Evolutionary conservation across 2,888 invertebrate species (phyloP), one percentile per base, ranked within the genome.

Genomic region (Drosophila hamatofila): DNA sequence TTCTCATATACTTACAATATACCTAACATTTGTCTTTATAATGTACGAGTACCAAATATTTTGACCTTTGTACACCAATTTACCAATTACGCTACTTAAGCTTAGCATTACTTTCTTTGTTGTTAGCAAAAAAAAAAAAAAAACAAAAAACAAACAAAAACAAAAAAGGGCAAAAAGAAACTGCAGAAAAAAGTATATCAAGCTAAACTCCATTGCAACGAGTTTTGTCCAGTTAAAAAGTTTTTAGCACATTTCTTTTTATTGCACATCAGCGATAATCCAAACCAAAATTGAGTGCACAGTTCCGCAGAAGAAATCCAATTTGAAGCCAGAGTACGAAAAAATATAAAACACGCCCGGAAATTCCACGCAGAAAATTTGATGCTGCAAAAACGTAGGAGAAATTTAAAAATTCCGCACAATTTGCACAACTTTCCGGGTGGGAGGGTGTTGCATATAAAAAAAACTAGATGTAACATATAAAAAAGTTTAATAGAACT

Each of bases 191-290:
- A 65, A 61, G 48, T 56, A 52, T 23, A 59, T 59, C 42, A 27
- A 33, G 37, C 49, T 58, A 42, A 63, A 55, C 54, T 72, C 39
- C 30, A 39, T 55, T 27, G 18, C 59, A 75, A 27, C 56, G 59
- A 71, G 49, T 66, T 66, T 51, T 71, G 80, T 71, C 77, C 77
- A 66, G 62, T 51, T 80, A 37, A 77, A 78, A 85, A 89, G 68
- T 85, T 75, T 81, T 69, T 35, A 62, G 70, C 64, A 65, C 72
- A 73, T 67, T 70, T 60, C 61, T 57, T 76, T 89, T 80, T 85
- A 80, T 83, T 73, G 83, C 83, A 76, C 78, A 88, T 86, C 90
- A 78, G 75, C 78, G 66, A 77, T 88, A 89, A 89, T 89, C 88
- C 83, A 60, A 80, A 69, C 72, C 85, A 74, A 89, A 89, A 88